These are phyloP conservation scores for Drosophila pseudotalamancana DNA, from an alignment of 2,888 invertebrate genomes.

Conservation along the genomic window DNA sequence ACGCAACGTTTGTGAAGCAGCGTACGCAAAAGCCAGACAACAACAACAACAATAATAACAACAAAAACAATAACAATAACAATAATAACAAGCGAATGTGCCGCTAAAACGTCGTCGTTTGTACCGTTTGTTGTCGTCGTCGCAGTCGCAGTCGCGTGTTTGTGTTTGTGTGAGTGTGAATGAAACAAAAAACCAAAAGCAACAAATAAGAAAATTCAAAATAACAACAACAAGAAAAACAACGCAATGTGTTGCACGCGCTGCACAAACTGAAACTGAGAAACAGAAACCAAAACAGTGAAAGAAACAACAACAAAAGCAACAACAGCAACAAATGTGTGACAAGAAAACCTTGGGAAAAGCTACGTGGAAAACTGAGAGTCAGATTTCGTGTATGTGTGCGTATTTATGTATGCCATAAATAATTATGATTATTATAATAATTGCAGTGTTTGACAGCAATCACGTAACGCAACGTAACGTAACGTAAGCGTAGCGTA, in stretches of 20 bases:
- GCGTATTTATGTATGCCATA: conserved; percentile 37
- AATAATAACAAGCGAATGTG: conserved; percentile 29
- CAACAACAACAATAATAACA: conserved; percentile 39
- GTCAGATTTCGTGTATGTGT: conserved; percentile 19
- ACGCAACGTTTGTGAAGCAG: conserved; percentile 72
- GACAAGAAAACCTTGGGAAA: conserved; percentile 45
- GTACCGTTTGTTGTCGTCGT: conserved; percentile 20
- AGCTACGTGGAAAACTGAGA: conserved; percentile 39
- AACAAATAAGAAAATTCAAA: conserved; percentile 15
- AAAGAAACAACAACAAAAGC: conserved; percentile 2
- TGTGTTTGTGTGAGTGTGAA: conserved; percentile 31
- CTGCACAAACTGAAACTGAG: conserved; percentile 28
- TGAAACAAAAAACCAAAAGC: conserved; percentile 33
- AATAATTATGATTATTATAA: conserved; percentile 67
- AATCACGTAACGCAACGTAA: neutral
- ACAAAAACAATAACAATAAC: conserved; percentile 13
- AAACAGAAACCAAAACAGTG: conserved; percentile 10
- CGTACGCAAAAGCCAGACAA: conserved; percentile 29
- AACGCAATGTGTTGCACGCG: conserved; percentile 66
- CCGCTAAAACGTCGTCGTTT: conserved; percentile 37
- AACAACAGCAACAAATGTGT: conserved; percentile 17
- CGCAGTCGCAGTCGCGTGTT: neutral
- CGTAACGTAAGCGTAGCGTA: neutral
- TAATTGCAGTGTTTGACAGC: conserved; percentile 49
- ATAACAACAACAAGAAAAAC: neutral